Percentiles rank a stretch among this genome's conserved stretches.
Evolutionary conservation across 2,113 vertebrate genomes (phyloP).

Genomic region (Cyrtonyx montezumae): DNA sequence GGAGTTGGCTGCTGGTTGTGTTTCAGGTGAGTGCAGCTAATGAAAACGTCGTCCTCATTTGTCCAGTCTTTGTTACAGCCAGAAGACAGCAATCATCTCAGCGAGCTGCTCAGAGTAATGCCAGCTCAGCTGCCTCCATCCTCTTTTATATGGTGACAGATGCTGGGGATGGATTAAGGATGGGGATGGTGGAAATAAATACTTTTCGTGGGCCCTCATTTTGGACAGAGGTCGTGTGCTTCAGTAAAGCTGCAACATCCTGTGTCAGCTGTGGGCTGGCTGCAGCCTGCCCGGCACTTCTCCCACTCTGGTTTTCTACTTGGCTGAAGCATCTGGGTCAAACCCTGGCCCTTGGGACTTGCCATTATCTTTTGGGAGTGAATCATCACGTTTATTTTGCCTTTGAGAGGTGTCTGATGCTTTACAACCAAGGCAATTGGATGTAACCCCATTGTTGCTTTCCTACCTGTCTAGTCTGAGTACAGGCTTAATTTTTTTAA

Average conservation of each 20-base stretch:
- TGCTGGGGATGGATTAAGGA: background rate
- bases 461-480: background rate
- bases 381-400: background rate
- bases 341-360: background rate
- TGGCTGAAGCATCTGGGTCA: background rate
- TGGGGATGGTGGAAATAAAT: background rate
- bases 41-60: background rate
- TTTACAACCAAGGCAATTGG: background rate
- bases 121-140: background rate
- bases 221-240: background rate
- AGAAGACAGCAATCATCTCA: constrained; percentile 5
- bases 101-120: background rate
- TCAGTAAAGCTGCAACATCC: background rate
- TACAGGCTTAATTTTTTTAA: background rate
- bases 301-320: background rate
- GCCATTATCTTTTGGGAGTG: background rate
- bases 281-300: background rate
- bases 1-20: background rate
- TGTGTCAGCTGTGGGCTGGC: background rate
- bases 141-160: background rate
- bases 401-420: background rate
- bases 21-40: constrained; percentile 20
- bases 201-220: background rate
- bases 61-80: background rate
- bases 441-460: background rate